A percentile compares a stretch with the other conserved stretches of the same genome.
Evolutionary conservation across 64 coral and sea anemone genomes (phyloP).

Genomic region (Actinia equina): DNA sequence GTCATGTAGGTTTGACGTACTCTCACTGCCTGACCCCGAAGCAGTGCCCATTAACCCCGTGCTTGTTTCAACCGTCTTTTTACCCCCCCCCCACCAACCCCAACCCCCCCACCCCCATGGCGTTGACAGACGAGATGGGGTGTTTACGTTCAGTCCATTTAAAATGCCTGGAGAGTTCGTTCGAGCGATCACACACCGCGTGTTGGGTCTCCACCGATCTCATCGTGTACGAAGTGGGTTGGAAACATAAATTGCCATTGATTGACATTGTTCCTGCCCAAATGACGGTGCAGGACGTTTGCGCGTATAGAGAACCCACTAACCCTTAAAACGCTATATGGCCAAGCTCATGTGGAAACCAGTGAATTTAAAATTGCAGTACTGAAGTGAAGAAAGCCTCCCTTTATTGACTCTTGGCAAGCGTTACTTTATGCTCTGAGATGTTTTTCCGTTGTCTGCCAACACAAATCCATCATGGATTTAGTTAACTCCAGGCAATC

Average conservation of each 20-base stretch:
- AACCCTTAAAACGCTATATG: neutral
- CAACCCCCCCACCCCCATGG: too few relatives aligned
- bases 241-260: constrained; percentile 1
- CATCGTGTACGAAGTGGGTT: neutral
- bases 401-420: neutral
- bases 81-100: too few relatives aligned
- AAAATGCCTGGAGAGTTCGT: neutral
- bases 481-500: neutral
- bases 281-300: neutral
- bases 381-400: neutral
- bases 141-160: neutral
- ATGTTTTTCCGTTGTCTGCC: neutral
- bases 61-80: too few relatives aligned
- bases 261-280: neutral
- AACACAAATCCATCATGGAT: neutral
- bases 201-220: neutral
- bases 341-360: neutral
- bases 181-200: neutral
- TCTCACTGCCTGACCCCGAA: neutral
- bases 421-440: neutral
- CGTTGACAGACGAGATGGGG: neutral
- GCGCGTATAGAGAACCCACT: neutral
- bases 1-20: neutral
- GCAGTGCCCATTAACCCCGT: neutral
- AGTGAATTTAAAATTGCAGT: neutral